A percentile compares a stretch with the other conserved stretches of the same genome.
Evolutionary conservation across 2,888 invertebrate species (phyloP).

Genomic region (Cantharis rufa): DNA sequence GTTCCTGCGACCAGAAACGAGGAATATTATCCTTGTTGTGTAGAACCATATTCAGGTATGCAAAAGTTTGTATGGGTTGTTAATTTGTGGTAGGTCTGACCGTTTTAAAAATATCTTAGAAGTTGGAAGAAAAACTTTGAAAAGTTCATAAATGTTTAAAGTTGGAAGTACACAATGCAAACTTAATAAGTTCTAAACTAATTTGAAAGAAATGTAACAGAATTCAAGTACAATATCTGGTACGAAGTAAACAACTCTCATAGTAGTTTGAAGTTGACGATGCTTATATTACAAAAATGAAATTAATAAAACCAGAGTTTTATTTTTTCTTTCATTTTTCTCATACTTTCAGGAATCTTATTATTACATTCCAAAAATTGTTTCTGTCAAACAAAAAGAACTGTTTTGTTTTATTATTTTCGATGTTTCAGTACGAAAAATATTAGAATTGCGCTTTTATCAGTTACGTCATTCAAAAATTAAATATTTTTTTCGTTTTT

Average conservation of each 20-base stretch:
- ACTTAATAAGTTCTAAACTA: not conserved
- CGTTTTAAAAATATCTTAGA: not conserved
- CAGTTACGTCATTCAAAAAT: too few species aligned
- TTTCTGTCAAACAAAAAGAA: not conserved
- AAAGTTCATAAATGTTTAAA: not conserved
- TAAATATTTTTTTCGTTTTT: too few species aligned
- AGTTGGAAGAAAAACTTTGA: not conserved
- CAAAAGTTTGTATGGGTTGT: not conserved
- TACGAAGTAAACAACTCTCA: not conserved
- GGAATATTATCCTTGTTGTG: constrained; percentile 89
- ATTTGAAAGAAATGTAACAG: not conserved
- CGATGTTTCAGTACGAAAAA: too few species aligned
- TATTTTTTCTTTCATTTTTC: not conserved
- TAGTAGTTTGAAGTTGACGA: not conserved
- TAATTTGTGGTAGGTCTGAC: not conserved
- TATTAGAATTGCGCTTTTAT: too few species aligned
- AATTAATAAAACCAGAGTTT: not conserved
- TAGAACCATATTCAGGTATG: constrained; percentile 84
- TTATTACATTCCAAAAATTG: not conserved
- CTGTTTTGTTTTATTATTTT: not conserved
- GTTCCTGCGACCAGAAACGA: constrained; percentile 91
- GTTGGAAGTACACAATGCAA: not conserved
- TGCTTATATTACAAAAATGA: not conserved
- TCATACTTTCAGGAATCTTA: not conserved
- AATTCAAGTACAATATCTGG: not conserved